phyloP scores from a whole-genome alignment of 2,888 invertebrate genomes.

The Trissolcus japonicus region DNA sequence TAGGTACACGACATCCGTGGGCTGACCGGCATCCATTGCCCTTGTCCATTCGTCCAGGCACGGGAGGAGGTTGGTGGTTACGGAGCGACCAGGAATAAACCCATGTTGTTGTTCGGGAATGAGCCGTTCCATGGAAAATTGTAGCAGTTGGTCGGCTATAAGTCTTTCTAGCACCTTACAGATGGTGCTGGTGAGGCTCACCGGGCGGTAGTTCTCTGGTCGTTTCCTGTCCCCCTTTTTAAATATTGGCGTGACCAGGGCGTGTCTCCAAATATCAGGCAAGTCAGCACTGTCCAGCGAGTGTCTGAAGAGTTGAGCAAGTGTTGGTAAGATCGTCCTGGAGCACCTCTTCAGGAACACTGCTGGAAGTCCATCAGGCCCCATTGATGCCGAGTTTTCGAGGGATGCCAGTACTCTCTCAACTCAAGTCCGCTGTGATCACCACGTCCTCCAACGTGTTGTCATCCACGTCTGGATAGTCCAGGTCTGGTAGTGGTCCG shows the following conservation, averaged over 20 bases:
- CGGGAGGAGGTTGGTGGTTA: too few relatives aligned
- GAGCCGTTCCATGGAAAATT: background rate
- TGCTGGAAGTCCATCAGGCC: too few relatives aligned
- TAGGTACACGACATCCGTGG: too few relatives aligned
- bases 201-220: background rate
- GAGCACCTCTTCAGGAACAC: too few relatives aligned
- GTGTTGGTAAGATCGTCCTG: too few relatives aligned
- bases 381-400: conserved; percentile 3
- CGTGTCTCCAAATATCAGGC: background rate
- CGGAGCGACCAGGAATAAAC: conserved; percentile 2
- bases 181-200: background rate
- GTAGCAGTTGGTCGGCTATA: background rate
- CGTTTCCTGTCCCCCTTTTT: background rate
- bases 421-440: background rate
- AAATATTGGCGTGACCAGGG: background rate
- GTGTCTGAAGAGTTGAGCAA: too few relatives aligned
- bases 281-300: background rate
- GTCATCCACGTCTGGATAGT: background rate
- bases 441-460: background rate
- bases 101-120: conserved; percentile 11
- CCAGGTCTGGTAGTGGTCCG: conserved; percentile 2
- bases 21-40: too few relatives aligned
- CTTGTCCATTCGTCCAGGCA: too few relatives aligned
- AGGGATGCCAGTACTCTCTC: background rate
- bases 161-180: background rate